Conservation (phyloP, 1,140 invertebrate species). For the honey bee (Apis mellifera) region DNA sequence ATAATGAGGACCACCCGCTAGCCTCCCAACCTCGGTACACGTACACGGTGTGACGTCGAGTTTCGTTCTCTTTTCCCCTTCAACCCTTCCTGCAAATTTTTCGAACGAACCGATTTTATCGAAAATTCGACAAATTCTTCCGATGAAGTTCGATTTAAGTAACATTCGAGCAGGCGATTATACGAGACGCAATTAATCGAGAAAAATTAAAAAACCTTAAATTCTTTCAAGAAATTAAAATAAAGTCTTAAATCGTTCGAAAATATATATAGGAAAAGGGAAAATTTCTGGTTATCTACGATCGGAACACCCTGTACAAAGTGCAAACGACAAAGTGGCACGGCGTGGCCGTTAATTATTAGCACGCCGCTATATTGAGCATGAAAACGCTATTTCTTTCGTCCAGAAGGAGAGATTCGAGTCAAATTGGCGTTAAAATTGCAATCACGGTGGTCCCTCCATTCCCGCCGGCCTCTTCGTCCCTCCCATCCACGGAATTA, state of each 20-base stretch:
- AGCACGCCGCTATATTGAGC: slow-evolving; percentile 77
- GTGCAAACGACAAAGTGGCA: slow-evolving; percentile 47
- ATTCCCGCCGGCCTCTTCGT: slow-evolving; percentile 40
- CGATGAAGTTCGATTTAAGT: too few relatives aligned
- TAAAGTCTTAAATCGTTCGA: too few relatives aligned
- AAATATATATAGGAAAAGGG: too few relatives aligned
- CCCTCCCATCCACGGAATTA: slow-evolving; percentile 75
- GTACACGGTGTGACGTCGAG: slow-evolving; percentile 68
- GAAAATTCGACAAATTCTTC: too few relatives aligned
- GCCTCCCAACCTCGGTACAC: slow-evolving; percentile 69
- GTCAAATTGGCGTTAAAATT: slow-evolving; percentile 82
- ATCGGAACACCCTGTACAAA: slow-evolving; percentile 62
- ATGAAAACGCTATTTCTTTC: slow-evolving; percentile 80
- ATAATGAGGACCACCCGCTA: slow-evolving; percentile 82
- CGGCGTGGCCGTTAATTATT: slow-evolving; percentile 77
- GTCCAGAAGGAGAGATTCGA: slow-evolving; percentile 73
- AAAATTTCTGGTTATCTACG: neutral
- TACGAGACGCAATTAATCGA: too few relatives aligned
- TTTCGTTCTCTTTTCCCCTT: slow-evolving; percentile 32
- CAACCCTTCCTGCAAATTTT: neutral
- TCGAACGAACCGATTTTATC: neutral
- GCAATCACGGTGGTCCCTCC: slow-evolving; percentile 79
- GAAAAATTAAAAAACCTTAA: too few relatives aligned
- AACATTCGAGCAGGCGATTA: too few relatives aligned
- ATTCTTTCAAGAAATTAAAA: too few relatives aligned